Evolutionary conservation across 2,888 invertebrate species (phyloP), one percentile per base, ranked within the genome.

Genomic region (Tetragnatha montana): DNA sequence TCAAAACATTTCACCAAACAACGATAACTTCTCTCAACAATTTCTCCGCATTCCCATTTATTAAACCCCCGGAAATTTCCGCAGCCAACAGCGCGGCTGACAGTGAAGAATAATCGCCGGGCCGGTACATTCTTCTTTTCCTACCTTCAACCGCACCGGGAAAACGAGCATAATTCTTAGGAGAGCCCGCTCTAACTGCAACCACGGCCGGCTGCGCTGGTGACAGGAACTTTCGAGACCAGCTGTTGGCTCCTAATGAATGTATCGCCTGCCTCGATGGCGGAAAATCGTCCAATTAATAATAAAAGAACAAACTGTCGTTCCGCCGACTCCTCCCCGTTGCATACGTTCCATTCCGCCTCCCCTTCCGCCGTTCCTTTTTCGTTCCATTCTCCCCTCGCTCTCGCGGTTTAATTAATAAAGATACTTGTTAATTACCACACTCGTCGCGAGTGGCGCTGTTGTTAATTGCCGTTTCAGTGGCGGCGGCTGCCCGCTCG

Each of bases 281-380:
- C 89, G 89, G 89, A 89, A 89, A 89, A 89, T 89, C 89, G 89
- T 75, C 89, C 89, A 89, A 89, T 89, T 89, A 89, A 89, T 89
- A 89, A 89, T 85, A 89, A 89, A 89, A 89, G 89, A 89, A 89
- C 86, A 89, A 89, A 82, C 86, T 89, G 69, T 70, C 81, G 50
- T 82, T 73, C 70, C 76, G 73, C 47, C 81, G 76, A 81, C 75
- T 60, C 70, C 71, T 51, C 71, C 60, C 79, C 82, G 49, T 8
- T 47, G 8, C 17, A 70, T 49, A 35, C 4, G 49, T n/a, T 35
- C 35, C 21, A 22, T 76, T n/a, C 47, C 19, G 21, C n/a, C 68
- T 71, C 49, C 81, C 81, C 81, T 81, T 87, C 69, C 75, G 73
- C 81, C 50, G 60, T 80, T 70, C 84, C 76, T 21, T 35, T 17